Evolutionary conservation across 2,797 vertebrate genomes (phyloP).

Genomic region (Lagodon rhomboides): DNA sequence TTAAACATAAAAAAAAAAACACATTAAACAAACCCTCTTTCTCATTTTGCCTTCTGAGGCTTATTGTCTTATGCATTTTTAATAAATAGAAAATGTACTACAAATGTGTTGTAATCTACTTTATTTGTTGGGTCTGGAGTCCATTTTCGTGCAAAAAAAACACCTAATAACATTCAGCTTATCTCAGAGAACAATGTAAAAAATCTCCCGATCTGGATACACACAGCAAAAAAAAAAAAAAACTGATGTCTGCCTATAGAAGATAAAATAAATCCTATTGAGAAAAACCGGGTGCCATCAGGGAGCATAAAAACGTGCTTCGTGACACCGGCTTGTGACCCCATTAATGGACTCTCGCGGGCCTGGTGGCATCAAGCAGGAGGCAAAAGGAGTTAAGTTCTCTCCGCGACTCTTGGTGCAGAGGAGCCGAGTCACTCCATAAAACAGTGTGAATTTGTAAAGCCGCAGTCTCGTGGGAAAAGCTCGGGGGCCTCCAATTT

Average conservation of each 20-base stretch:
- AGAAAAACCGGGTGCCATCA: conserved; percentile 43
- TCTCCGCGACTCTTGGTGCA: conserved; percentile 61
- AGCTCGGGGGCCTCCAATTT: conserved; percentile 58
- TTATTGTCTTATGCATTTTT: conserved; percentile 18
- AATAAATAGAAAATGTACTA: not conserved
- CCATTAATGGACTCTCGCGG: conserved; percentile 70
- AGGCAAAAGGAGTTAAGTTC: conserved; percentile 70
- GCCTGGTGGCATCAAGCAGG: conserved; percentile 65
- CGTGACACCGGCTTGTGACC: conserved; percentile 68
- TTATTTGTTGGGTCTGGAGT: conserved; percentile 1
- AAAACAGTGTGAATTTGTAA: conserved; percentile 77
- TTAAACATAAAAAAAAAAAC: not conserved
- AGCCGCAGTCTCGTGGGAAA: conserved; percentile 58
- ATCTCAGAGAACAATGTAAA: conserved; percentile 23
- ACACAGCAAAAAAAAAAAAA: conserved; percentile 18
- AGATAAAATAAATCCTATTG: conserved; percentile 60
- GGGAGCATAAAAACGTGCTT: conserved; percentile 58
- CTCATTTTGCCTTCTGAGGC: not conserved
- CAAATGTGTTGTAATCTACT: not conserved
- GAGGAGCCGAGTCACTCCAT: conserved; percentile 63
- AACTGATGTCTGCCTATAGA: conserved; percentile 44
- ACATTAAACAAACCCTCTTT: not conserved
- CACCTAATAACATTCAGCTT: conserved; percentile 1
- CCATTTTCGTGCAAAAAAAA: conserved; percentile 19
- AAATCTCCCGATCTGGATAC: conserved; percentile 21